These are phyloP conservation scores for Phengaris arion DNA, from an alignment of 2,888 invertebrate species.

Conservation along the genomic window DNA sequence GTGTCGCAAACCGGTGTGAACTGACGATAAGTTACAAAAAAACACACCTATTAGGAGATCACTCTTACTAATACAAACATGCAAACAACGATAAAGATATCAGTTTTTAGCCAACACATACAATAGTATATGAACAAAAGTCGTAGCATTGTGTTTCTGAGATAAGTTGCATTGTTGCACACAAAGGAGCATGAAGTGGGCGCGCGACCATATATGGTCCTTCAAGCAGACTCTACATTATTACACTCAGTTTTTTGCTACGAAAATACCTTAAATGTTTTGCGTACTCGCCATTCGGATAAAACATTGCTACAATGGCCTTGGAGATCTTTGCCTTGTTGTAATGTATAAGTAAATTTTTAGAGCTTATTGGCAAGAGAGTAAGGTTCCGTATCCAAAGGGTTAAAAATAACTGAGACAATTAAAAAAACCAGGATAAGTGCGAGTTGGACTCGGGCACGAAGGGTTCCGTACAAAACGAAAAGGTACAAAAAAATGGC, in stretches of 20 bases:
- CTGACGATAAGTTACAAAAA: too few relatives aligned
- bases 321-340: not conserved
- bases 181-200: not conserved
- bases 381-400: too few relatives aligned
- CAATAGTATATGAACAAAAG: not conserved
- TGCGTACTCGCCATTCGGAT: not conserved
- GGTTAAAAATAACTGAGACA: too few relatives aligned
- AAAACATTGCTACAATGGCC: not conserved
- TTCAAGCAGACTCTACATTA: not conserved
- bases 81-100: not conserved
- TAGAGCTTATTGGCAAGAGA: too few relatives aligned
- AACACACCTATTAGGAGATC: not conserved
- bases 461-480: too few relatives aligned
- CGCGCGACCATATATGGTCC: conserved; percentile 6
- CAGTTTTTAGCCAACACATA: not conserved
- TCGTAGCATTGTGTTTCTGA: not conserved
- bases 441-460: too few relatives aligned
- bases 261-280: not conserved
- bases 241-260: not conserved
- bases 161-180: not conserved
- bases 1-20: too few relatives aligned
- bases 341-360: too few relatives aligned
- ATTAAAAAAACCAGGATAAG: too few relatives aligned
- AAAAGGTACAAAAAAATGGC: too few relatives aligned
- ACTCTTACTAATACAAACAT: not conserved